A percentile compares a stretch with the other conserved stretches of the same genome.
These are phyloP conservation scores for Catharus fuscescens DNA, from an alignment of 2,113 vertebrate genomes.

Conservation along the genomic window DNA sequence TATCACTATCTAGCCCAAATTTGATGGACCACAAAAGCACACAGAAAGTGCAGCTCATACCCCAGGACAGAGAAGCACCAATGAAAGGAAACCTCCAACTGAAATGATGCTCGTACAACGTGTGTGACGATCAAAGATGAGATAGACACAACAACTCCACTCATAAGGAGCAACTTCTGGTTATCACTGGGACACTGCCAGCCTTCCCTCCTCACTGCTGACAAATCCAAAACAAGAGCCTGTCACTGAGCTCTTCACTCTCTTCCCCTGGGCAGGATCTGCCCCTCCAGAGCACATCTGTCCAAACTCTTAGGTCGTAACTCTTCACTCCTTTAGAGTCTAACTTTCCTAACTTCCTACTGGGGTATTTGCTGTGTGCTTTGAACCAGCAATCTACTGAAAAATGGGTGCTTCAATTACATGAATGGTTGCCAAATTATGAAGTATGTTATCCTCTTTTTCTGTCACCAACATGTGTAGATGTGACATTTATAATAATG, in stretches of 20 bases:
- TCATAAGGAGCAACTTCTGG: not conserved
- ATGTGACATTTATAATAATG: not conserved
- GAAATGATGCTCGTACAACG: accelerated
- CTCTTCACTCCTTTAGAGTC: not conserved
- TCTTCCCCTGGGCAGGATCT: not conserved
- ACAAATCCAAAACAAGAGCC: not conserved
- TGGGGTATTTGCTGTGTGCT: not conserved
- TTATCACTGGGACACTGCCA: not conserved
- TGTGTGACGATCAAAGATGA: accelerated
- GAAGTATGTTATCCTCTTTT: not conserved
- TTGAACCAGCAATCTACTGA: not conserved
- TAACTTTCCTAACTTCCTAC: not conserved
- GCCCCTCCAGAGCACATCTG: not conserved
- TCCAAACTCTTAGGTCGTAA: accelerated
- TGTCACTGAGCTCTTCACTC: not conserved
- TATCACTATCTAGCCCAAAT: not conserved
- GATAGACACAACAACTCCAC: not conserved
- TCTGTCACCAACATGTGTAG: not conserved
- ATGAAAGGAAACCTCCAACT: not conserved
- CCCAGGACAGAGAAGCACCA: not conserved
- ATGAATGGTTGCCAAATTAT: not conserved
- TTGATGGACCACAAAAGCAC: not conserved
- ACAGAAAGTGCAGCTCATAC: not conserved
- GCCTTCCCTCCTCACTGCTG: not conserved
- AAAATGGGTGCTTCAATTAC: not conserved